A percentile compares a stretch with the other conserved stretches of the same genome.
Evolutionary conservation across 2,797 vertebrate species (phyloP).

Genomic region (Acanthurus tractus): DNA sequence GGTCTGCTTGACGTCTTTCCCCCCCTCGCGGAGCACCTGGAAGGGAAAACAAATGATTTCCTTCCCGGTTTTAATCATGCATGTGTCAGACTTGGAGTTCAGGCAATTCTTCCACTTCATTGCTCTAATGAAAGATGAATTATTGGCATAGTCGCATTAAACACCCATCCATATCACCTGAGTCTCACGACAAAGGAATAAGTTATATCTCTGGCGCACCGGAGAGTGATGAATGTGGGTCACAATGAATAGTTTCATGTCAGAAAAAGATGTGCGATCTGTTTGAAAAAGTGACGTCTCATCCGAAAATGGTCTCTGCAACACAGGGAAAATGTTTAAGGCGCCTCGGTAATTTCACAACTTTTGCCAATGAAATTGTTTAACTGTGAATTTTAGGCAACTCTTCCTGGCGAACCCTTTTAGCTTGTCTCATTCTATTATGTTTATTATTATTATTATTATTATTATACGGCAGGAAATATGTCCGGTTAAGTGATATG

Average conservation of each 20-base stretch:
- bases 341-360: constrained; percentile 23
- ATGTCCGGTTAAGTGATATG: neutral
- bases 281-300: constrained; percentile 50
- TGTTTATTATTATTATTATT: neutral
- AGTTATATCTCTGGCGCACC: constrained; percentile 37
- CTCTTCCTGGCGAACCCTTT: neutral
- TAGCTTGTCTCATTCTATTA: constrained; percentile 35
- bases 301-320: constrained; percentile 23
- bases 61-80: constrained; percentile 64
- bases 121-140: constrained; percentile 80
- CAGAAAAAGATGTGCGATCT: constrained; percentile 48
- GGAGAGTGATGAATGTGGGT: constrained; percentile 51
- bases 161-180: constrained; percentile 60
- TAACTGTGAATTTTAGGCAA: constrained; percentile 21
- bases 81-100: constrained; percentile 55
- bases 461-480: neutral
- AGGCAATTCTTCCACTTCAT: constrained; percentile 69
- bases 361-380: constrained; percentile 37
- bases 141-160: constrained; percentile 66
- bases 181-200: constrained; percentile 44
- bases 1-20: constrained; percentile 16
- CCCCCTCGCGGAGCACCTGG: constrained; percentile 26
- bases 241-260: constrained; percentile 34
- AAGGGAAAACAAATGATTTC: constrained; percentile 64
- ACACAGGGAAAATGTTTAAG: constrained; percentile 32